These are phyloP conservation scores for Clarias pachynema DNA, from an alignment of 2,797 vertebrate species.

Conservation along the genomic window DNA sequence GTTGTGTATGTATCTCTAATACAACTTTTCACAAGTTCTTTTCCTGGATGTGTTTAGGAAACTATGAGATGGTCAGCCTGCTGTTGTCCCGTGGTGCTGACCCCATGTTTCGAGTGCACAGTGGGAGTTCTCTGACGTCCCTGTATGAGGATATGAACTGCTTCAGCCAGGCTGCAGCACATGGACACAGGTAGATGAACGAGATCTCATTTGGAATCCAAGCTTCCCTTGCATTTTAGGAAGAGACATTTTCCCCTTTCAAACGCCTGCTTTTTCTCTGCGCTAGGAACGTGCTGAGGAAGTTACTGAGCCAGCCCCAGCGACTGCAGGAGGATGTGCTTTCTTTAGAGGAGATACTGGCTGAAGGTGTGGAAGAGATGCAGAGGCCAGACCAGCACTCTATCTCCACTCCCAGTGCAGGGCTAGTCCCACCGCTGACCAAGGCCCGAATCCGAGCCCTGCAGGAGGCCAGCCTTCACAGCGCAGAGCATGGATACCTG, in stretches of 20 bases:
- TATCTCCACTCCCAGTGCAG: background rate
- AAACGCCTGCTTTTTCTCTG: background rate
- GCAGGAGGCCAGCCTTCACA: constrained; percentile 94
- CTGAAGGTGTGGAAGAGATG: constrained; percentile 87
- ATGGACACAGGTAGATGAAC: constrained; percentile 86
- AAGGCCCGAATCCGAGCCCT: constrained; percentile 86
- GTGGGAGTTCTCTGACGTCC: constrained; percentile 81
- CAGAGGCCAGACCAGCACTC: constrained; percentile 14
- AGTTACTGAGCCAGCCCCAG: constrained; percentile 86
- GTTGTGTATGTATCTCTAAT: background rate
- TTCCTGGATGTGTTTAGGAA: constrained; percentile 70
- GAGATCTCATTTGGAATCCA: background rate
- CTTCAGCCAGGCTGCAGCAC: constrained; percentile 92
- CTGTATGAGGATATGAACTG: constrained; percentile 93
- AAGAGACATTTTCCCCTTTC: background rate
- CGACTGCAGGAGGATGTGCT: constrained; percentile 85
- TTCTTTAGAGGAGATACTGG: constrained; percentile 93
- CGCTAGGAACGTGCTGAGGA: constrained; percentile 87
- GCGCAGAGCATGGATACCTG: constrained; percentile 90
- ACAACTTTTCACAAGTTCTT: background rate
- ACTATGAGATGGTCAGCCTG: constrained; percentile 90
- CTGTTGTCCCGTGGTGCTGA: constrained; percentile 86
- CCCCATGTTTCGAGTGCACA: constrained; percentile 86
- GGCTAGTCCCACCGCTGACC: constrained; percentile 66
- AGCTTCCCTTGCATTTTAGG: background rate